Evolutionary conservation across 2,888 invertebrate species (phyloP).

Genomic region (Drosophila mulleri): DNA sequence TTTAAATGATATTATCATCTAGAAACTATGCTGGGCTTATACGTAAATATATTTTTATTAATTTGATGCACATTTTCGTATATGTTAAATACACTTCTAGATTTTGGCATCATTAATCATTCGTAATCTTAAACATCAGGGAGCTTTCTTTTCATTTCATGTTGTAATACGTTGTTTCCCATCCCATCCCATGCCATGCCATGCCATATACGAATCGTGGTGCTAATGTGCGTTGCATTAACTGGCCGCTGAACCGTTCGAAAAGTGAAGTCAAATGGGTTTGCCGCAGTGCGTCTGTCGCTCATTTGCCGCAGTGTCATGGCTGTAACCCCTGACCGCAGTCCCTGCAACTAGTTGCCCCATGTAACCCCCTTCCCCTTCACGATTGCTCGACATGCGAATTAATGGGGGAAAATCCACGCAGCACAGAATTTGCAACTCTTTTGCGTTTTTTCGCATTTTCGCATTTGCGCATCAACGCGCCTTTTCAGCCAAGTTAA

Average conservation of each 20-base stretch:
- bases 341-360: neutral
- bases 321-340: conserved; percentile 5
- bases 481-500: conserved; percentile 39
- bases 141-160: conserved; percentile 19
- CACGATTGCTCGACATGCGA: conserved; percentile 10
- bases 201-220: neutral
- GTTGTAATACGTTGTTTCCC: conserved; percentile 16
- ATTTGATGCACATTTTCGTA: neutral
- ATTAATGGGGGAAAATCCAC: conserved; percentile 46
- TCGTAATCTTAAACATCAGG: neutral
- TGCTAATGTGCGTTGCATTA: conserved; percentile 38
- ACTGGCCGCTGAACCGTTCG: conserved; percentile 40
- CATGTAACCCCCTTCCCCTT: neutral
- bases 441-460: conserved; percentile 25
- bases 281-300: conserved; percentile 39
- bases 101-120: neutral
- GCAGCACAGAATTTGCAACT: conserved; percentile 45
- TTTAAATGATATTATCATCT: neutral
- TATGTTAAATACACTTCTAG: neutral
- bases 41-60: neutral
- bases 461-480: conserved; percentile 29
- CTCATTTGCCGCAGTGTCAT: conserved; percentile 33
- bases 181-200: neutral
- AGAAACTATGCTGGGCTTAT: neutral
- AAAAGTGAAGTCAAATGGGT: conserved; percentile 7